phyloP scores from a whole-genome alignment of 2,888 invertebrate species.

The Adineta ricciae region DNA sequence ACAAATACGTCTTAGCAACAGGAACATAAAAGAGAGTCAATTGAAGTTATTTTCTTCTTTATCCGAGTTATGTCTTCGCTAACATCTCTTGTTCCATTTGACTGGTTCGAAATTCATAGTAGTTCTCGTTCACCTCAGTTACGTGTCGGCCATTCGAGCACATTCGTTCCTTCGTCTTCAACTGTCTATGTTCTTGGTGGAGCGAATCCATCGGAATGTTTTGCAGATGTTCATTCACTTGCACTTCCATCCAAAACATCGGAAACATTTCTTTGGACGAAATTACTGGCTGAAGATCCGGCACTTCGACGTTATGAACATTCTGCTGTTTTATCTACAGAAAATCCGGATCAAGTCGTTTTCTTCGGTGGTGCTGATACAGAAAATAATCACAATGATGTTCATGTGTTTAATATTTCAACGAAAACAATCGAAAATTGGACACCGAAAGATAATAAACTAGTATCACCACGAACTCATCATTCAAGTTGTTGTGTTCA shows the following conservation, averaged over 20 bases:
- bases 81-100: neutral
- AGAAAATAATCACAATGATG: slow-evolving; percentile 44
- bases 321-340: slow-evolving; percentile 40
- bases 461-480: slow-evolving; percentile 44
- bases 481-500: slow-evolving; percentile 41
- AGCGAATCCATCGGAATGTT: slow-evolving; percentile 47
- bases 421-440: slow-evolving; percentile 40
- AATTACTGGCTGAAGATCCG: slow-evolving; percentile 37
- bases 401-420: slow-evolving; percentile 43
- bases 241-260: slow-evolving; percentile 36
- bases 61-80: neutral
- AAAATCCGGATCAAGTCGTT: slow-evolving; percentile 41
- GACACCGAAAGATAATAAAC: slow-evolving; percentile 37
- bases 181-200: slow-evolving; percentile 47
- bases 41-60: too few relatives aligned
- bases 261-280: slow-evolving; percentile 45
- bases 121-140: neutral
- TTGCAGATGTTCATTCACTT: slow-evolving; percentile 41
- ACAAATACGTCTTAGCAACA: slow-evolving; percentile 1
- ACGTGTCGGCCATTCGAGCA: neutral
- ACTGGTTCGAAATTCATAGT: neutral
- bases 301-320: slow-evolving; percentile 42
- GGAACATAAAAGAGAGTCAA: neutral
- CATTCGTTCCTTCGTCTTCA: neutral
- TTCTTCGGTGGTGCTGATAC: slow-evolving; percentile 48